Evolutionary conservation across 2,113 vertebrate species (phyloP), one percentile per base, ranked within the genome.

Genomic region (Microcebus murinus): DNA sequence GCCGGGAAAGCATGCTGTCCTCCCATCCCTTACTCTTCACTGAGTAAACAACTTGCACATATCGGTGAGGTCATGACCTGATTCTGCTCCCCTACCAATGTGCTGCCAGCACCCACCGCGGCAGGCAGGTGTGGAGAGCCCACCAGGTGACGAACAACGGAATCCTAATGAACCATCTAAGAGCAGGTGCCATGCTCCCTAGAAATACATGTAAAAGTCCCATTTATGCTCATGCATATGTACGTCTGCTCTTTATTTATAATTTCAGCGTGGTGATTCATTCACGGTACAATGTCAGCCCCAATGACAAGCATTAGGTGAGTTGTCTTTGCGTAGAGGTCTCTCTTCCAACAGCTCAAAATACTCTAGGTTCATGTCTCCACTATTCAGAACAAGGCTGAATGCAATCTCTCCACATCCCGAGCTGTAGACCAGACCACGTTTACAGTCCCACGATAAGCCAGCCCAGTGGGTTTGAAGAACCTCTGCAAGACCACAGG

Each of bases 371-470:
- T 13, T 42, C 21, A 18, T 3, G 50, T n/a, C 59, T 81, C 39
- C 7, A 8, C 39, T 3, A 0, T 4, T 42, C 52, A n/a, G 45
- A 55, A 52, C 0, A 1, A 89, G 18, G 27, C 84, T 39, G 42
- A 39, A 10, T 3, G 8, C 8, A 3, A 7, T 1, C 34, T 59
- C n/a, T 39, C 12, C 15, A 71, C 9, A 1, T 4, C n/a, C 13
- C 11, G 36, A 2, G 3, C 4, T 27, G 20, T 14, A 27, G 29
- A 52, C 8, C 34, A 52, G 39, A 42, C 61, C 36, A 4, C 0
- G 20, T 15, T 57, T 23, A 34, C 29, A 13, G n/a, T 1, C 34
- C 63, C 0, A 0, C 0, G 23, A 42, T 2, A 52, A 67, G 31
- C 70, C 34, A 57, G 59, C 45, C 68, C 2, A 1, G 1, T 0